phyloP scores from a whole-genome alignment of 2,888 invertebrate genomes.

The Neoitamus cyanurus region DNA sequence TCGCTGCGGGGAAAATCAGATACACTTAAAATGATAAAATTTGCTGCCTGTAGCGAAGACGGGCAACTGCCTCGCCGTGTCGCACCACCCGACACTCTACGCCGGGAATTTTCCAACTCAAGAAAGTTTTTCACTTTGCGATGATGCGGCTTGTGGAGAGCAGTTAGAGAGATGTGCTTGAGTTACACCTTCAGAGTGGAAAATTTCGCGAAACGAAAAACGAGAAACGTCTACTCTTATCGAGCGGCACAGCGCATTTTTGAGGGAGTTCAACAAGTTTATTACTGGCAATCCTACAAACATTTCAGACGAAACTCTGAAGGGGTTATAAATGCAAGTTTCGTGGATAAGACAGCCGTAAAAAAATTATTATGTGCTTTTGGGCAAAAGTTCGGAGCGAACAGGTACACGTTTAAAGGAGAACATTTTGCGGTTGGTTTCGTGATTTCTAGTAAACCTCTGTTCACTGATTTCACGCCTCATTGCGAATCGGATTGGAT shows the following conservation, averaged over 20 bases:
- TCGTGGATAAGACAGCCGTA: neutral
- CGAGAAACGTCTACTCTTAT: neutral
- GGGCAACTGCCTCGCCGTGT: neutral
- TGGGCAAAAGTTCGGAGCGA: neutral
- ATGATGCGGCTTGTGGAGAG: neutral
- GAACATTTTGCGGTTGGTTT: neutral
- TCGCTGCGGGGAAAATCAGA: neutral
- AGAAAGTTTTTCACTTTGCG: constrained; percentile 1
- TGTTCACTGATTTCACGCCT: too few relatives aligned
- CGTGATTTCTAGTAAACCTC: too few relatives aligned
- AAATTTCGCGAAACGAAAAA: neutral
- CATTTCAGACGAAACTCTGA: neutral
- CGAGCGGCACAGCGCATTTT: neutral
- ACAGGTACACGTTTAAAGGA: neutral
- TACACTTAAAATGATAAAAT: neutral
- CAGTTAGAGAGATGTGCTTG: neutral
- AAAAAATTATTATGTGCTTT: neutral
- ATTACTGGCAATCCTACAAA: neutral
- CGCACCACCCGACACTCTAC: neutral
- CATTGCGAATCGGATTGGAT: too few relatives aligned
- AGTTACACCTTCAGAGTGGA: constrained; percentile 1
- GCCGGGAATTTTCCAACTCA: neutral
- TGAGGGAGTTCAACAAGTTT: neutral
- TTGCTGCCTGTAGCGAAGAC: neutral
- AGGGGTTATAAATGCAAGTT: neutral